phyloP scores from a whole-genome alignment of 2,888 invertebrate species.

The Ecliptopera silaceata region DNA sequence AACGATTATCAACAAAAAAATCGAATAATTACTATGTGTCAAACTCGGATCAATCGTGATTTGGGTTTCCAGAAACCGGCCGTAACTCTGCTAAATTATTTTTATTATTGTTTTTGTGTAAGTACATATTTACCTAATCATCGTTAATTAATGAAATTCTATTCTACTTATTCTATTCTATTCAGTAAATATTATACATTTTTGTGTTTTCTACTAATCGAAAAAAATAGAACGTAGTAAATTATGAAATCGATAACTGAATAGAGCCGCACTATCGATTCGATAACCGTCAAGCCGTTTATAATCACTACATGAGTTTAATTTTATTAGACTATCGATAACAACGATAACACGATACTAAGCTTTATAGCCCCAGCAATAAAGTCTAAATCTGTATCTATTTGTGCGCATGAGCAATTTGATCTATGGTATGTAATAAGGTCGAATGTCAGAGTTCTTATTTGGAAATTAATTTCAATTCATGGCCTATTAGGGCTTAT shows the following conservation, averaged over 20 bases:
- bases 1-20: no score
- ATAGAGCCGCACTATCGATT: constrained; percentile 3
- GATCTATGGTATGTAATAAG: not conserved
- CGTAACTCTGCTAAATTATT: no score
- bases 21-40: no score
- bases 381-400: constrained; percentile 2
- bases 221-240: not conserved
- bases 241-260: constrained; percentile 13
- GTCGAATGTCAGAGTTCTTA: not conserved
- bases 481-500: not conserved
- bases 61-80: no score
- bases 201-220: no score
- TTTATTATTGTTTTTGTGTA: no score
- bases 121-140: no score
- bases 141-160: no score
- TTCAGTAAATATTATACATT: no score
- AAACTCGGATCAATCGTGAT: no score
- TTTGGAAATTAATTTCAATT: not conserved
- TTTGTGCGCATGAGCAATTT: not conserved
- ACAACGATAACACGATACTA: not conserved
- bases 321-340: constrained; percentile 15
- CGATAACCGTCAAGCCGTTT: constrained; percentile 9
- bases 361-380: not conserved
- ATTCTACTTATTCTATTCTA: no score
- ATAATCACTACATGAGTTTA: constrained; percentile 16